Evolutionary conservation across 2,113 vertebrate genomes (phyloP).

Genomic region (Clarias macrocephalus): DNA sequence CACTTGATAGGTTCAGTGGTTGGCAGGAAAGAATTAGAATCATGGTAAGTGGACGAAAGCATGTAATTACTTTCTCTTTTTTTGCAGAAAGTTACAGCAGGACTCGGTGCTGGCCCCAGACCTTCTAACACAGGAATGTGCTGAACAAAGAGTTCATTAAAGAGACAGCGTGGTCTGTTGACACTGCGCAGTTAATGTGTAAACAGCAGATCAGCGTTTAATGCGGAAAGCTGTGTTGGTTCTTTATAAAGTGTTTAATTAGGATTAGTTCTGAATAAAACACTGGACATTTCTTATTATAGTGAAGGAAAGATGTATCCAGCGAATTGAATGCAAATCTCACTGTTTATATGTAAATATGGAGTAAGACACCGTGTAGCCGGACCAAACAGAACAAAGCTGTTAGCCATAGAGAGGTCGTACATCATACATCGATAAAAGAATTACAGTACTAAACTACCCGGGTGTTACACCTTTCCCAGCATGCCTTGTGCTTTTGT

Average conservation of each 20-base stretch:
- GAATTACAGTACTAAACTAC: neutral
- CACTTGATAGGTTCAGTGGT: neutral
- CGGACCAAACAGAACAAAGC: neutral
- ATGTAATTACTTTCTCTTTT: constrained; percentile 13
- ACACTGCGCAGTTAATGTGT: neutral
- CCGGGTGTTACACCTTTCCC: neutral
- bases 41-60: neutral
- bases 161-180: neutral
- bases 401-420: neutral
- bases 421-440: neutral
- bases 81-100: constrained; percentile 42
- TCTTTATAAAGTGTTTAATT: neutral
- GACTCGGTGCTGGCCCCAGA: neutral
- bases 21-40: neutral
- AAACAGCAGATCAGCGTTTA: neutral
- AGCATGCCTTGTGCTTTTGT: neutral
- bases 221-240: neutral
- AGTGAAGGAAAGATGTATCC: neutral
- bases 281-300: neutral
- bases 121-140: constrained; percentile 25
- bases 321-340: neutral
- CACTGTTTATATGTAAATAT: neutral
- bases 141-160: constrained; percentile 1
- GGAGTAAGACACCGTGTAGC: neutral
- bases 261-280: neutral